A percentile compares a stretch with the other conserved stretches of the same genome.
phyloP scores from a whole-genome alignment of 2,113 vertebrate genomes.

The Lamprotornis superbus region DNA sequence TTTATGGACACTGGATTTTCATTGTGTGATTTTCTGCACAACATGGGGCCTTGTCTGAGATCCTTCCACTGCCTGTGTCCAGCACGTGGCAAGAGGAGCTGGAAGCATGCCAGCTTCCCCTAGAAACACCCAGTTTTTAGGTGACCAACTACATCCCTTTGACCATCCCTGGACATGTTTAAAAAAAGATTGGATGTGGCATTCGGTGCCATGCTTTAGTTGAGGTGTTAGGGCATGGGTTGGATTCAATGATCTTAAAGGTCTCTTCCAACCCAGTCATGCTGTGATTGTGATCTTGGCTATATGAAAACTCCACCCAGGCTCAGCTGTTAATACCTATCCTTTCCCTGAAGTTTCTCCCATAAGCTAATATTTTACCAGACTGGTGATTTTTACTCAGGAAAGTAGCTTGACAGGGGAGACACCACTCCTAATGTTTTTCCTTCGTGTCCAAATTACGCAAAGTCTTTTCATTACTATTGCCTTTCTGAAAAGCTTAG shows the following conservation, averaged over 20 bases:
- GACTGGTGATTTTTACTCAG: not conserved
- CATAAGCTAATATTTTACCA: not conserved
- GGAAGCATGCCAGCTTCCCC: too few relatives aligned
- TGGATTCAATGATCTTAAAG: not conserved
- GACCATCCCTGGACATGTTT: not conserved
- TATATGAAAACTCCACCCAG: not conserved
- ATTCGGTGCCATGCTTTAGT: not conserved
- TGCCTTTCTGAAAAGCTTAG: not conserved
- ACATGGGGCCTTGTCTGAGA: too few relatives aligned
- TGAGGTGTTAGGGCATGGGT: not conserved
- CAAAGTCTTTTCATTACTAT: not conserved
- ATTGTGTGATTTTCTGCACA: too few relatives aligned
- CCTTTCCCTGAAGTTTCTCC: not conserved
- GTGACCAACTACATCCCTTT: too few relatives aligned
- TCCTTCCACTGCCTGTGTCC: too few relatives aligned
- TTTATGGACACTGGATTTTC: too few relatives aligned
- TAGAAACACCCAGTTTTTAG: too few relatives aligned
- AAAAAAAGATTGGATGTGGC: not conserved
- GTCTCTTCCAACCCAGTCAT: not conserved
- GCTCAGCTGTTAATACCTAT: not conserved
- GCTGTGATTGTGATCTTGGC: not conserved
- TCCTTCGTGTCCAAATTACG: not conserved
- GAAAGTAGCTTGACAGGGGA: not conserved
- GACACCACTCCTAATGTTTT: not conserved
- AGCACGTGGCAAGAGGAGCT: too few relatives aligned